These are phyloP conservation scores for Agonopterix heracliana DNA, from an alignment of 2,888 invertebrate species.

Conservation along the genomic window DNA sequence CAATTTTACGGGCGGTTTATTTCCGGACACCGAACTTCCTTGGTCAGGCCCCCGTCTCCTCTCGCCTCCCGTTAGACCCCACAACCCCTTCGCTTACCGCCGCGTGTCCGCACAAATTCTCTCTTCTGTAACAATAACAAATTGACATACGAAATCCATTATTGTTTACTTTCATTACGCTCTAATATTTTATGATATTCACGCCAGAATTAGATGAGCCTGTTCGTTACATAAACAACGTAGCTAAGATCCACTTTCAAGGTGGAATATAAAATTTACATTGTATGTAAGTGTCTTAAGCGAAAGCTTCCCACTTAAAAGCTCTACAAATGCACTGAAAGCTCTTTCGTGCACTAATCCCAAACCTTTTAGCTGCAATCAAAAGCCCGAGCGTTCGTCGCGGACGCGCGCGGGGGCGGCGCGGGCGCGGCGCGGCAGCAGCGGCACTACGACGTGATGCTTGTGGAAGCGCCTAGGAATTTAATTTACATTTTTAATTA, in stretches of 20 bases:
- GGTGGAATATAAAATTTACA: slow-evolving; percentile 70
- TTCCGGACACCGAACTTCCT: slow-evolving; percentile 75
- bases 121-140: slow-evolving; percentile 26
- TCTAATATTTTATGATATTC: not conserved
- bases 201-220: slow-evolving; percentile 3
- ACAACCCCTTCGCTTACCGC: slow-evolving; percentile 46
- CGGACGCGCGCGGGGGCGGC: slow-evolving; percentile 34
- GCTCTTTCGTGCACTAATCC: slow-evolving; percentile 77
- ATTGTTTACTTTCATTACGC: not conserved
- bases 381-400: slow-evolving; percentile 68
- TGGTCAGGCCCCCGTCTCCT: slow-evolving; percentile 50
- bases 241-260: slow-evolving; percentile 34
- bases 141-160: slow-evolving; percentile 13
- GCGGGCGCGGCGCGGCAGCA: slow-evolving; percentile 18
- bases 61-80: slow-evolving; percentile 27
- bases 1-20: slow-evolving; percentile 83
- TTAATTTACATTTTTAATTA: slow-evolving; percentile 77
- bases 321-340: slow-evolving; percentile 77
- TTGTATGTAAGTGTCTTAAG: slow-evolving; percentile 76
- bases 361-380: slow-evolving; percentile 78
- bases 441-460: slow-evolving; percentile 53
- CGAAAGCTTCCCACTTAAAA: slow-evolving; percentile 77
- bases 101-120: slow-evolving; percentile 35
- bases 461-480: slow-evolving; percentile 75
- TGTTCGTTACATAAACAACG: slow-evolving; percentile 20